Percentiles rank a stretch among this genome's conserved stretches.
These are phyloP conservation scores for Rhinopomastus cyanomelas DNA, from an alignment of 2,113 vertebrate genomes.

Conservation along the genomic window DNA sequence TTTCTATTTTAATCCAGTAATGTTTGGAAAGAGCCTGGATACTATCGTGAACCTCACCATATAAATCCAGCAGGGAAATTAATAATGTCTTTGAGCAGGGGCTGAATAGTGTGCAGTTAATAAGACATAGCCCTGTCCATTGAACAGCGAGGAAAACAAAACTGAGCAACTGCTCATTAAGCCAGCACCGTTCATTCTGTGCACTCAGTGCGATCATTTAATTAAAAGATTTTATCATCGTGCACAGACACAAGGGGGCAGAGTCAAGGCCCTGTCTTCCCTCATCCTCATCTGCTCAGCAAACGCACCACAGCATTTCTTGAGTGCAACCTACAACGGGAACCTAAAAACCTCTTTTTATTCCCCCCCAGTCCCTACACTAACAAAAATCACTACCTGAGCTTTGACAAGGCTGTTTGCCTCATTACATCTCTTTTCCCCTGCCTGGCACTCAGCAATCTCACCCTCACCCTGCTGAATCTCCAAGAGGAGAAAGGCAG, in stretches of 20 bases:
- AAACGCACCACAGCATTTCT: not conserved
- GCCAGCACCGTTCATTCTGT: slow-evolving; percentile 50
- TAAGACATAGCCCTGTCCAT: slow-evolving; percentile 6
- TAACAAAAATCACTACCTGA: not conserved
- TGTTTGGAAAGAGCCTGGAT: not conserved
- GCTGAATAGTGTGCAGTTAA: slow-evolving; percentile 12
- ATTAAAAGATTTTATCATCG: slow-evolving; percentile 59
- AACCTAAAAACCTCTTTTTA: not conserved
- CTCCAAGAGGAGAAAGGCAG: not conserved
- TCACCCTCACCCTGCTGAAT: not conserved
- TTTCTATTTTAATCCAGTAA: not conserved
- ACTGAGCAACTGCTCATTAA: slow-evolving; percentile 68
- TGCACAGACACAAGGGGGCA: slow-evolving; percentile 62
- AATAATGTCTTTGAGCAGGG: slow-evolving; percentile 8
- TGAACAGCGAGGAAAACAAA: slow-evolving; percentile 22
- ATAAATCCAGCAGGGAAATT: not conserved
- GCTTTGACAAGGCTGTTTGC: not conserved
- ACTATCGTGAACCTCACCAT: not conserved
- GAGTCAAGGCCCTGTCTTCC: slow-evolving; percentile 3
- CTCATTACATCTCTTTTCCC: not conserved
- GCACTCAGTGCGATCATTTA: slow-evolving; percentile 54
- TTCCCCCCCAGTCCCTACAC: not conserved
- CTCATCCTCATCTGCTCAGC: not conserved
- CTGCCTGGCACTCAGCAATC: accelerated
- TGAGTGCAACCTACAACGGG: not conserved